Evolutionary conservation across 2,113 vertebrate genomes (phyloP).

Genomic region (Chionomys nivalis): DNA sequence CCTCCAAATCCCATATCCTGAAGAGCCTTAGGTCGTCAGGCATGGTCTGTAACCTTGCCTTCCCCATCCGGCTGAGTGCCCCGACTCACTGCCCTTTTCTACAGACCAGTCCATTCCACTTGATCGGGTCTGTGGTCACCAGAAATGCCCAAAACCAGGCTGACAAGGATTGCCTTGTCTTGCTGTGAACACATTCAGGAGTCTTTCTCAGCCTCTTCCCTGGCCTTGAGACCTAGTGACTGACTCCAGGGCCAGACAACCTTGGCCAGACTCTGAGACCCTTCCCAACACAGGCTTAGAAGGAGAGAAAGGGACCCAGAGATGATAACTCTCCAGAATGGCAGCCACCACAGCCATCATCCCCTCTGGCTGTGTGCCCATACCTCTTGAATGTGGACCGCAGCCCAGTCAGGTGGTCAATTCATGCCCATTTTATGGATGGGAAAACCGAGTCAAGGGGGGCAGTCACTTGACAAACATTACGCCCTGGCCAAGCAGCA

Average conservation of each 20-base stretch:
- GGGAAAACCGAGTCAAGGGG: neutral
- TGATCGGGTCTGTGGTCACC: no score
- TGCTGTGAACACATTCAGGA: neutral
- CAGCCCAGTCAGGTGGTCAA: neutral
- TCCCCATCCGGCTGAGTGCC: fast-evolving
- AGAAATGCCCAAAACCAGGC: neutral
- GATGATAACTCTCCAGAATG: neutral
- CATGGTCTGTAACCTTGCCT: neutral
- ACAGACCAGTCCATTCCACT: no score
- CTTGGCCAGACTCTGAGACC: neutral
- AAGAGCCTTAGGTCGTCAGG: neutral
- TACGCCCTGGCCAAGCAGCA: neutral
- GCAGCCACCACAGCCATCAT: no score
- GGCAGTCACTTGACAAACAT: neutral
- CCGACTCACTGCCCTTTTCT: neutral
- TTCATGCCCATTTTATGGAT: neutral
- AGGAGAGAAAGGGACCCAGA: neutral
- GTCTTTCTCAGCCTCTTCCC: fast-evolving
- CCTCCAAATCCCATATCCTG: neutral
- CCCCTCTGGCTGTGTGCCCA: neutral
- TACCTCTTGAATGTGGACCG: neutral
- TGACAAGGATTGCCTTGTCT: neutral
- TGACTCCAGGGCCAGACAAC: neutral
- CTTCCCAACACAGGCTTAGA: neutral
- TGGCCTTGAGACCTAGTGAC: neutral